These are phyloP conservation scores for Orthosia gracilis DNA, from an alignment of 2,888 invertebrate species.

Conservation along the genomic window DNA sequence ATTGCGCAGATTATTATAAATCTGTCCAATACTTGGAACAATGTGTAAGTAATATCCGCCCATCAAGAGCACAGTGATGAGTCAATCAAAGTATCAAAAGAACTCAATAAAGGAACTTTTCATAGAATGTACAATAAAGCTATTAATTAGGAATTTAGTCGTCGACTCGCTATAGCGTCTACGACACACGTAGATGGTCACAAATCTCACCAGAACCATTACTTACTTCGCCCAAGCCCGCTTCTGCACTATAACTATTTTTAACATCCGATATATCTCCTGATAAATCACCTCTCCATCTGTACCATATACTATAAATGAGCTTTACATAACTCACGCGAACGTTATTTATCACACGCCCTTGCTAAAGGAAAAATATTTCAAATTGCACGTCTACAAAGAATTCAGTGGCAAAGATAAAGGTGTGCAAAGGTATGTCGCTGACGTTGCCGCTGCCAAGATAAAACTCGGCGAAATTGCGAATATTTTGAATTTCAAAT, in stretches of 20 bases:
- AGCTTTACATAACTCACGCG: constrained; percentile 51
- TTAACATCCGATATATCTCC: constrained; percentile 53
- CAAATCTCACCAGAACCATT: constrained; percentile 50
- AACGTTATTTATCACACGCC: constrained; percentile 59
- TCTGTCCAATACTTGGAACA: constrained; percentile 10
- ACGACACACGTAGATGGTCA: constrained; percentile 8
- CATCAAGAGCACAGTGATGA: constrained; percentile 2
- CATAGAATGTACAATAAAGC: constrained; percentile 28
- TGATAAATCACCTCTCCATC: constrained; percentile 55
- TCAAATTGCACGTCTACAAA: constrained; percentile 62
- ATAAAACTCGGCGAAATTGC: constrained; percentile 70
- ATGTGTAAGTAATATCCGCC: constrained; percentile 31
- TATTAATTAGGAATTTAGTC: constrained; percentile 38
- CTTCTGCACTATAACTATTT: constrained; percentile 56
- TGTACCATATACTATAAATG: constrained; percentile 49
- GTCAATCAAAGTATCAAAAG: constrained; percentile 20
- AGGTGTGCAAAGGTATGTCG: constrained; percentile 67
- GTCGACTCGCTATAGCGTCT: constrained; percentile 1
- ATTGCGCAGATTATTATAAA: constrained; percentile 19
- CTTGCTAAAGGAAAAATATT: constrained; percentile 64
- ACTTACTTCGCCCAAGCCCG: constrained; percentile 28
- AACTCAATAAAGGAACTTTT: constrained; percentile 10
- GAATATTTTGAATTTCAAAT: constrained; percentile 70
- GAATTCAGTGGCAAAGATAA: constrained; percentile 68
- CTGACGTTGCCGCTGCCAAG: constrained; percentile 57